Evolutionary conservation across 2,113 vertebrate species (phyloP).

Genomic region (Chlamydotis undulata): DNA sequence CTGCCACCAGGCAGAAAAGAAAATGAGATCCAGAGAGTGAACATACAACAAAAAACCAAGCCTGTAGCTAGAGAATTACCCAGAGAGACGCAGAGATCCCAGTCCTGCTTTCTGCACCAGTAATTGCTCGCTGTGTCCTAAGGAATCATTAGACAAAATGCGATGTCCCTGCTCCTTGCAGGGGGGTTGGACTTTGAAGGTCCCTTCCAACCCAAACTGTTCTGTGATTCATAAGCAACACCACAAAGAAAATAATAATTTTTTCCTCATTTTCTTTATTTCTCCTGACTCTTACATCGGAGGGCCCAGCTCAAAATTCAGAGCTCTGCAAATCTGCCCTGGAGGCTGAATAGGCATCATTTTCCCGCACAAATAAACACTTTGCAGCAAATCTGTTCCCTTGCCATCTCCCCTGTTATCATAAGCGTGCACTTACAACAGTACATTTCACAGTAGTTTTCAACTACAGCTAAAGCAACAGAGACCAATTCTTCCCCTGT

Average conservation of each 20-base stretch:
- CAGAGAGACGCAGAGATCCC: not conserved
- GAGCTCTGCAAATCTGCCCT: not conserved
- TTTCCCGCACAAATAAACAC: not conserved
- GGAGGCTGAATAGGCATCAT: not conserved
- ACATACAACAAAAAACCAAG: not conserved
- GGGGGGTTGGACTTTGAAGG: too few species aligned
- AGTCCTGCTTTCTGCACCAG: not conserved
- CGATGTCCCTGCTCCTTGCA: too few species aligned
- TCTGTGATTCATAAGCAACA: not conserved
- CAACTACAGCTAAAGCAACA: not conserved
- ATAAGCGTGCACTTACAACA: not conserved
- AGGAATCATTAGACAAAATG: not conserved
- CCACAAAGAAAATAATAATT: not conserved
- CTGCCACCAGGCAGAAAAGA: conserved; percentile 42
- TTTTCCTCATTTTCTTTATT: not conserved
- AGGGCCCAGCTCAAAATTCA: not conserved
- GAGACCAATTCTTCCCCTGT: not conserved
- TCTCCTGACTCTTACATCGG: not conserved
- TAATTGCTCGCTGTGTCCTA: not conserved
- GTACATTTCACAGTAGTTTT: not conserved
- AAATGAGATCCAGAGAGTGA: conserved; percentile 10
- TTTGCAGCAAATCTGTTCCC: not conserved
- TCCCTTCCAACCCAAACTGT: too few species aligned
- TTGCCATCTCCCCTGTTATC: not conserved
- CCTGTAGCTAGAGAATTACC: not conserved